Base-by-base conservation (phyloP, 2,797 vertebrate genomes). In the Characodon lateralis region DNA sequence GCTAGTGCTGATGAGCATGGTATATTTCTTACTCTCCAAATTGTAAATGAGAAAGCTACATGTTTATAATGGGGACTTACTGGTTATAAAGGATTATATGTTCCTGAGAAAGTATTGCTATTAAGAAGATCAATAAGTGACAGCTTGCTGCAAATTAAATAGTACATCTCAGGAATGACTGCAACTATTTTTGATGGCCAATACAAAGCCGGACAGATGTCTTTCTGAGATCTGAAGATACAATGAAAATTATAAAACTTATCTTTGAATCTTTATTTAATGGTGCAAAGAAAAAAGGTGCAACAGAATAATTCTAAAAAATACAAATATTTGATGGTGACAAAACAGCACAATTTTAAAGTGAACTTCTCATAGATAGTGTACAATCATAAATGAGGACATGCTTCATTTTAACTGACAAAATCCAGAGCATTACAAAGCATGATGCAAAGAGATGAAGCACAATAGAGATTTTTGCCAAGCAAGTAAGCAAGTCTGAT, bases 81-180 rank as follows among this genome's bases (percentile, higher is more conserved):
- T 35, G 35, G 35, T 35, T 35, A 35, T 35, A 35, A 35, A 35
- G 35, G 35, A 35, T 35, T 3, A 35, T 35, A 35, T 35, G 35
- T 35, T 35, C 35, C 35, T 35, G 35, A 35, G 35, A 93, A 89
- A 88, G 91, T 91, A 93, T 95, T 75, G 88, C 94, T 97, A 91
- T 35, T 92, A 92, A 90, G 83, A 84, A 94, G 95, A 96, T 97
- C 97, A 97, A 97, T 97, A 98, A 96, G 97, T 97, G 96, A 97
- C 96, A 96, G 95, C 95, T 94, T 94, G 94, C 95, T 95, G 95
- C 95, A 98, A 98, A 98, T 98, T 96, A 97, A 97, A 97, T 95
- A 94, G 95, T 97, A 97, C 96, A 97, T 96, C 97, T 96, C 88
- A 72, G 96, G 93, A 95, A 95, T 96, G 96, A 97, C 35, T 3